Conservation (phyloP, 2,113 vertebrate species). For the Nansenia antarctica region DNA sequence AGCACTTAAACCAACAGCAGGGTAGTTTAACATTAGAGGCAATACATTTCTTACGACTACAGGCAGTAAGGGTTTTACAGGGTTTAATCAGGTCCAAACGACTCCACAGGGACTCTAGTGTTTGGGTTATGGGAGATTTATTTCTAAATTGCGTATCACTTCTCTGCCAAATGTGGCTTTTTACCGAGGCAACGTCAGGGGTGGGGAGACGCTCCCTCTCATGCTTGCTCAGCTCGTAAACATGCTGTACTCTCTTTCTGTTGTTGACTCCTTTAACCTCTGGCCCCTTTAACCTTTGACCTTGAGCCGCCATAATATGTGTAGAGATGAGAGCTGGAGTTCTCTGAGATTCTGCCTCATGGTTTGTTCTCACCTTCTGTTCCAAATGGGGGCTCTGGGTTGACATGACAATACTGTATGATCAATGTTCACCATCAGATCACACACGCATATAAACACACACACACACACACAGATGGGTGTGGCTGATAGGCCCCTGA, state of each 20-base stretch:
- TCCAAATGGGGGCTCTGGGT: neutral
- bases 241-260: conserved; percentile 22
- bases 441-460: too few species aligned
- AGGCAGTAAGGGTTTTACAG: too few species aligned
- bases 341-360: conserved; percentile 1
- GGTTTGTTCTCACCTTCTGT: neutral
- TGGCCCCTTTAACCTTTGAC: conserved; percentile 13
- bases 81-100: too few species aligned
- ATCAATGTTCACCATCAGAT: conserved; percentile 21
- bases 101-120: too few species aligned
- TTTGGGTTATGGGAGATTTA: too few species aligned
- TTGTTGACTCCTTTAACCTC: neutral
- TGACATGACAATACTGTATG: conserved; percentile 30
- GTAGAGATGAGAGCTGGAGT: neutral
- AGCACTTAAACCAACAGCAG: too few species aligned
- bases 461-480: neutral
- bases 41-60: too few species aligned
- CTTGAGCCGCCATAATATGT: neutral
- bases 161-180: too few species aligned
- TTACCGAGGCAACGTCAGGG: too few species aligned
- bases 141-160: too few species aligned
- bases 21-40: too few species aligned
- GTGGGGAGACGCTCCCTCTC: too few species aligned
- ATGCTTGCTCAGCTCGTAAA: neutral
- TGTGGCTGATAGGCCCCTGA: conserved; percentile 37